A percentile compares a stretch with the other conserved stretches of the same genome.
phyloP scores from a whole-genome alignment of 2,797 vertebrate species.

The Lepus oiostolus region DNA sequence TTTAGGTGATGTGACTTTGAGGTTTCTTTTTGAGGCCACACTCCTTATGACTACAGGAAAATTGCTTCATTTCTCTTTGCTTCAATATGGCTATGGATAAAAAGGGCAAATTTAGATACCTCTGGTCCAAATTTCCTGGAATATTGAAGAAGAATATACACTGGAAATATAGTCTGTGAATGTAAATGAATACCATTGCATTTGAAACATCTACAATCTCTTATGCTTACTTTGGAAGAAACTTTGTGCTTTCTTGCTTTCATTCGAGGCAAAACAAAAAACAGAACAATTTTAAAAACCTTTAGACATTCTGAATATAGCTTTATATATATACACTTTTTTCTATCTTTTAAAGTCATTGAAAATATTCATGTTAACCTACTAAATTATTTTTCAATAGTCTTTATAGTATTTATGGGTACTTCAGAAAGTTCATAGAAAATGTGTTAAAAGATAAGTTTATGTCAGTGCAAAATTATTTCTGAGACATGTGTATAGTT shows the following conservation, averaged over 20 bases:
- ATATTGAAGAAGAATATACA: background rate
- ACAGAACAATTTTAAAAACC: background rate
- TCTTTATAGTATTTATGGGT: background rate
- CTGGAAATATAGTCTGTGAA: background rate
- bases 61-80: slow-evolving; percentile 28
- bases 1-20: background rate
- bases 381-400: background rate
- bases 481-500: no score
- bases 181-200: background rate
- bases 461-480: no score
- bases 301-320: background rate
- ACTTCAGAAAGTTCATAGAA: no score
- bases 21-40: background rate
- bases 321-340: background rate
- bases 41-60: background rate
- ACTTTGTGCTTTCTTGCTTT: slow-evolving; percentile 22
- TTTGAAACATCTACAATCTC: background rate
- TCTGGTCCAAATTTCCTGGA: background rate
- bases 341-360: background rate
- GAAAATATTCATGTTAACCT: background rate
- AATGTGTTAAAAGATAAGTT: no score
- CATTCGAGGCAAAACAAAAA: background rate
- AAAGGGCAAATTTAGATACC: background rate
- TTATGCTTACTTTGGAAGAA: background rate
- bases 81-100: background rate